Base-by-base conservation (phyloP, 2,113 vertebrate species). In the Rynchops niger region DNA sequence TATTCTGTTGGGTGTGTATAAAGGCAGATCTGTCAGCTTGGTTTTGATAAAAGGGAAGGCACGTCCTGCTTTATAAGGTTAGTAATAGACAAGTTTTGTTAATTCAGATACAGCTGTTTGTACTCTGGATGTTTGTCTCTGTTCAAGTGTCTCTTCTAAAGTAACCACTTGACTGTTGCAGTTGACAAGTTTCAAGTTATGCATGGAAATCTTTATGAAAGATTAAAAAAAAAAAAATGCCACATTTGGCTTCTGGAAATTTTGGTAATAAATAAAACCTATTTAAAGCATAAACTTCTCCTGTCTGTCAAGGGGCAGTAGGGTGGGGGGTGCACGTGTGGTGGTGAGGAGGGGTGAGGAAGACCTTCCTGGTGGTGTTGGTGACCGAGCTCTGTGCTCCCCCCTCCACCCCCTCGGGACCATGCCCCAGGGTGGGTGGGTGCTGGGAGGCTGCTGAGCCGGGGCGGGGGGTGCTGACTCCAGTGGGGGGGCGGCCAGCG, bases 61-160 rank as follows among this genome's bases (percentile, higher is more conserved):
- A 93, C 86, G 73, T 85, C 95, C 98, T 97, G 95, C 96, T 98
- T 97, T 96, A 85, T 97, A 97, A 98, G 93, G 95, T 98, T 97
- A 96, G 97, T 97, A 97, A 89, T 96, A 97, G 97, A 94, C 82
- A 86, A 97, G 72, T 96, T 97, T 98, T 97, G 91, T 92, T 96
- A 95, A 90, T 96, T 96, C 93, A 86, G 88, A 97, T 95, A 91
- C 77, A 87, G 85, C 97, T 92, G 71, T 93, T 97, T 91, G 92
- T 96, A 90, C 65, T 96, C 94, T 95, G 97, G 96, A 93, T 98
- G 96, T 98, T 93, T 97, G 96, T 97, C 97, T 97, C 76, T 97
- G 90, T 91, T 97, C 92, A 95, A 91, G 49, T 58, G 79, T 97
- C 56, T 94, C 93, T 96, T 94, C 83, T 96, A 86, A 94, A 80